Conservation (phyloP, 2,113 vertebrate species). For the Cephalopterus ornatus region DNA sequence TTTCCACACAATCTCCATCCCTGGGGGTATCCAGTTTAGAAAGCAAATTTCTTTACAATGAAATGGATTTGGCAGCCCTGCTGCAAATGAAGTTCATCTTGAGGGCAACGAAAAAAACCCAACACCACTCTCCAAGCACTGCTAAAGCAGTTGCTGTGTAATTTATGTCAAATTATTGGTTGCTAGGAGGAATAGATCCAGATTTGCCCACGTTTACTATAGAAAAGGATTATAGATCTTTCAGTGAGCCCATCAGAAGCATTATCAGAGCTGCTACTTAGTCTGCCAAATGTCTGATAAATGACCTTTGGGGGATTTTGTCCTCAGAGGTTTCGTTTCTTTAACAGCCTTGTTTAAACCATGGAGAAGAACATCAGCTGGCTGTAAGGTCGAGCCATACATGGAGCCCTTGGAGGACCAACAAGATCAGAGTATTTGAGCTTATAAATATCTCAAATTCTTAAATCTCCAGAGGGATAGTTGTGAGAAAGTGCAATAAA, state of each 20-base stretch:
- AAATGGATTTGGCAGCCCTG: slow-evolving; percentile 68
- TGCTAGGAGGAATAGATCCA: slow-evolving; percentile 36
- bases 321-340: neutral
- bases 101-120: slow-evolving; percentile 28
- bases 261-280: slow-evolving; percentile 35
- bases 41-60: slow-evolving; percentile 71
- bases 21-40: slow-evolving; percentile 54
- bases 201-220: slow-evolving; percentile 22
- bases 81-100: slow-evolving; percentile 70
- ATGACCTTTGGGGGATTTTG: neutral
- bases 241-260: neutral
- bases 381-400: neutral
- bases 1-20: slow-evolving; percentile 53
- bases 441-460: slow-evolving; percentile 23
- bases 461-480: neutral
- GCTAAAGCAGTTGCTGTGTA: slow-evolving; percentile 40
- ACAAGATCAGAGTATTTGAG: slow-evolving; percentile 9
- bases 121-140: neutral
- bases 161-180: slow-evolving; percentile 66
- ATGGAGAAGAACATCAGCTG: neutral
- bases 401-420: neutral
- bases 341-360: slow-evolving; percentile 19
- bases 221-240: slow-evolving; percentile 51
- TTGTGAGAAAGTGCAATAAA: neutral
- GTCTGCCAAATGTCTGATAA: slow-evolving; percentile 13